Base-by-base conservation (phyloP, 2,888 invertebrate species). In the Chironomus riparius region DNA sequence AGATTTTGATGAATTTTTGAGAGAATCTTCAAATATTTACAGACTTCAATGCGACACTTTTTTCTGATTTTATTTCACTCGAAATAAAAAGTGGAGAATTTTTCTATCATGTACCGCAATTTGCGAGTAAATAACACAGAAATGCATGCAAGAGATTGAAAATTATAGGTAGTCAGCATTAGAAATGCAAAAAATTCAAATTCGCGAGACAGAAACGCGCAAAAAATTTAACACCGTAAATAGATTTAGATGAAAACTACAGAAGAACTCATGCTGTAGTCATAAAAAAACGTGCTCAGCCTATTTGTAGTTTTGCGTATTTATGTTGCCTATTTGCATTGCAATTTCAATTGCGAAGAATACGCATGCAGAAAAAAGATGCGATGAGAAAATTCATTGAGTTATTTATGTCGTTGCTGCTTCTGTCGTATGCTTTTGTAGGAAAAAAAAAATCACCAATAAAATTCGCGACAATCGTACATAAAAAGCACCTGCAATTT, bases 11-110 rank as follows among this genome's bases (percentile, higher is more conserved):
- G 62, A 72, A 72, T 61, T 62, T 61, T 72, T 72, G 72, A 72
- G 38, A 38, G 62, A 62, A 50, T 62, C 72, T 72, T 72, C 72
- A 72, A 72, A 72, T 72, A 72, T 72, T 72, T 72, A 72, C 72
- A 28, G 62, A 72, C 72, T 72, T 61, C 62, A 62, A 62, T 62
- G 72, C 72, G 61, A 61, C 72, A 72, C 72, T 72, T 62, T 72
- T 61, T 72, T 56, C 21, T 24, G 68, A 13, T 24, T 68, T 65
- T n/a, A n/a, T n/a, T 22, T 15, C n/a, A 68, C 24, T 38, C 38
- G 38, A 38, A 38, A 38, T 38, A 38, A 38, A 38, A 38, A 38
- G 38, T 38, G 38, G 10, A 38, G 10, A 38, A 38, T 10, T 38
- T 38, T 38, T 38, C 38, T 38, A 38, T 38, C 38, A 38, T 38